A percentile compares a stretch with the other conserved stretches of the same genome.
Evolutionary conservation across 1,140 invertebrate genomes (phyloP).

Genomic region (Caenorhabditis tropicalis): DNA sequence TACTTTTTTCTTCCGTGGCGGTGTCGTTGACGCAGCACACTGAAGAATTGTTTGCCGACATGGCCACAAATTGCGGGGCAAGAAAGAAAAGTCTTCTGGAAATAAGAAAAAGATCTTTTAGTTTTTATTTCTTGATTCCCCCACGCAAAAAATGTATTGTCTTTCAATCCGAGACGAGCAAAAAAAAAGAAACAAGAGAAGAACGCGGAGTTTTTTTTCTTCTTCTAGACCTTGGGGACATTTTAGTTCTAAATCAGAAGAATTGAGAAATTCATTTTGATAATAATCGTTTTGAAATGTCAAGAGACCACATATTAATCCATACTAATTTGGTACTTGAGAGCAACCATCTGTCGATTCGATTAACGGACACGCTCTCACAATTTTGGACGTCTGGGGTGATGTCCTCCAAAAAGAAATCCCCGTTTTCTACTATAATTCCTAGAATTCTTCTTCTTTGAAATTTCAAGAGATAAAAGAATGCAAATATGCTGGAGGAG

Average conservation of each 20-base stretch:
- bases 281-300: no score
- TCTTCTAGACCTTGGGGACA: not conserved
- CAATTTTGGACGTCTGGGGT: not conserved
- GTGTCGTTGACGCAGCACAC: constrained; percentile 37
- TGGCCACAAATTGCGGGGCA: not conserved
- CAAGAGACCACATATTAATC: no score
- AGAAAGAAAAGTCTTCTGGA: constrained; percentile 30
- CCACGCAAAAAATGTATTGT: constrained; percentile 24
- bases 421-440: no score
- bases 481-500: not conserved
- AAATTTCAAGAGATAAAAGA: not conserved
- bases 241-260: no score
- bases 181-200: not conserved
- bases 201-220: not conserved
- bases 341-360: not conserved
- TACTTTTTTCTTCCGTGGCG: constrained; percentile 11
- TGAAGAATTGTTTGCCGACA: constrained; percentile 9
- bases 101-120: constrained; percentile 6
- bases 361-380: not conserved
- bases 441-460: no score
- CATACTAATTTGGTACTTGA: not conserved
- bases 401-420: not conserved
- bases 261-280: no score
- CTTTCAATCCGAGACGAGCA: not conserved
- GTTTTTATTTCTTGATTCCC: not conserved